phyloP scores from a whole-genome alignment of 2,888 invertebrate genomes.

The Eupithecia tripunctaria region DNA sequence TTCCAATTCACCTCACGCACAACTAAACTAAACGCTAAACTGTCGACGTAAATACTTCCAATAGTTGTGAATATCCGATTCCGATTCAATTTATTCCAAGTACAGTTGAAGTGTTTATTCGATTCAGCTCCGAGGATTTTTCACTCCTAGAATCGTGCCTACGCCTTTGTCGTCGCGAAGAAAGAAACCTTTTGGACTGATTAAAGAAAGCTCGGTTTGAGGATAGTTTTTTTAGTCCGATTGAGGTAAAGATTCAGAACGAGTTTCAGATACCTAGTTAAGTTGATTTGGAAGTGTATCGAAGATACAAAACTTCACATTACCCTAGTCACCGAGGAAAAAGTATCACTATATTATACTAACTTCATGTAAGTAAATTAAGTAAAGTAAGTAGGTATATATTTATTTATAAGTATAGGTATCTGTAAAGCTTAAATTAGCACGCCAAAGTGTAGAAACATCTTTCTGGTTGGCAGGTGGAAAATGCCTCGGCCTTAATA shows the following conservation, averaged over 20 bases:
- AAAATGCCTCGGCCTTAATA: too few relatives aligned
- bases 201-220: constrained; percentile 30
- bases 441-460: too few relatives aligned
- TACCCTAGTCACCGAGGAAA: background rate
- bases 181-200: constrained; percentile 43
- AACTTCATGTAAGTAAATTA: too few relatives aligned
- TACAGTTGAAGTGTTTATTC: constrained; percentile 59
- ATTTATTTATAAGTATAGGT: too few relatives aligned
- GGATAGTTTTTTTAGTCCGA: constrained; percentile 4
- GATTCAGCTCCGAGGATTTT: constrained; percentile 50
- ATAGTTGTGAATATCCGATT: constrained; percentile 57
- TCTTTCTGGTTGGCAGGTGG: too few relatives aligned
- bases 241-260: background rate
- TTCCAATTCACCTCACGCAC: constrained; percentile 25
- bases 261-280: background rate
- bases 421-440: too few relatives aligned
- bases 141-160: constrained; percentile 44
- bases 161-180: constrained; percentile 33
- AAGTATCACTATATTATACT: too few relatives aligned
- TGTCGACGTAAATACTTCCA: constrained; percentile 41
- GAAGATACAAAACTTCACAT: background rate
- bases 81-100: constrained; percentile 68
- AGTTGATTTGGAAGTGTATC: background rate
- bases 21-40: constrained; percentile 31
- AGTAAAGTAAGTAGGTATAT: too few relatives aligned